Base-by-base conservation (phyloP, 2,888 invertebrate genomes). In the Neria commutata region DNA sequence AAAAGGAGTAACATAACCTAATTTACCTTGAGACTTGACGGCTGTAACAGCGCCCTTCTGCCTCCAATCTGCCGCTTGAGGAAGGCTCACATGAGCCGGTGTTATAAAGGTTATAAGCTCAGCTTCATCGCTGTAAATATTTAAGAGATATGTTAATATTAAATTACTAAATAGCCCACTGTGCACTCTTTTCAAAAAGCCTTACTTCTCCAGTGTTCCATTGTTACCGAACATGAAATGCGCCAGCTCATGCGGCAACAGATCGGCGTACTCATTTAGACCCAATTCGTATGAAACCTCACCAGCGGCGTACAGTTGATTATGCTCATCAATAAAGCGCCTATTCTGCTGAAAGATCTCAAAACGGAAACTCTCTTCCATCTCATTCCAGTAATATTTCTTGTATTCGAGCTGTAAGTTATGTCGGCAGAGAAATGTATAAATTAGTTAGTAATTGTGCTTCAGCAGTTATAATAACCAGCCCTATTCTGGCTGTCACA, bases 321-420 rank as follows among this genome's bases (percentile, higher is more conserved):
- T 96, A 81, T 95, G 95, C 75, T 89, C 87, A 49, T 91, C 91
- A 72, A 95, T 89, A 80, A 88, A 89, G 75, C 90, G 89, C 71
- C 89, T 89, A 82, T 95, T 95, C 79, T 95, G 94, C 82, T 93
- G 88, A 80, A 89, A 95, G 70, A 95, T 92, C 83, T 94, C 94
- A 87, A 91, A 87, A 51, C 94, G 89, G 83, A 91, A 93, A 68
- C 85, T 86, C 75, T 95, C 94, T 75, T 95, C 94, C 0, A 87
- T 84, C 1, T 89, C 87, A 71, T 84, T 88, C 1, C 84, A 82
- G 77, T 94, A 95, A 0, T 72, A 66, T 79, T 91, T 91, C 21
- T 82, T 80, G 78, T 90, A 89, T 73, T 87, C 84, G 54, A 86
- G 78, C 85, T 87, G 68, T 21, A 66, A 67, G n/a, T n/a, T n/a